Evolutionary conservation across 2,113 vertebrate species (phyloP).

Genomic region (Rhombomys opimus): DNA sequence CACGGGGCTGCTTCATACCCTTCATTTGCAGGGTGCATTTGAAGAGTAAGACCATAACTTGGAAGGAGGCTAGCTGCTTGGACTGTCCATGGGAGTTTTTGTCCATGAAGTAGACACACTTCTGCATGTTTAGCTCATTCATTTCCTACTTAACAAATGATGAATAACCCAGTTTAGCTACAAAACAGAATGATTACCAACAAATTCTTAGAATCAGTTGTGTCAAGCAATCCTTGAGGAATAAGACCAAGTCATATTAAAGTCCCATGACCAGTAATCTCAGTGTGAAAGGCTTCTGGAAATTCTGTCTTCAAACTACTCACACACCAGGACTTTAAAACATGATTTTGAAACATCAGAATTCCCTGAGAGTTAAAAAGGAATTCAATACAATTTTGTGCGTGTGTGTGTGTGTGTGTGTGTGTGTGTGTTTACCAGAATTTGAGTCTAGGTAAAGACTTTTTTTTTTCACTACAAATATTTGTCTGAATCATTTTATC

Average conservation of each 20-base stretch:
- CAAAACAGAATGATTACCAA: background rate
- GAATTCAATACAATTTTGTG: background rate
- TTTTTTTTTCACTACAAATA: background rate
- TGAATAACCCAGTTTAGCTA: background rate
- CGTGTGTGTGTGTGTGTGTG: background rate
- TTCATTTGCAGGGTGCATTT: background rate
- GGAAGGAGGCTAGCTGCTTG: background rate
- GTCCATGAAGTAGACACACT: background rate
- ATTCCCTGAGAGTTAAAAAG: background rate
- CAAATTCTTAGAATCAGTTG: background rate
- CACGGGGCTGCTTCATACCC: background rate
- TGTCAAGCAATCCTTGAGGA: background rate
- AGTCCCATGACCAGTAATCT: background rate
- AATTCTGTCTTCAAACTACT: background rate
- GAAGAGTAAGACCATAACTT: background rate
- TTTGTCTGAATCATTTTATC: conserved; percentile 36
- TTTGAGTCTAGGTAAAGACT: background rate
- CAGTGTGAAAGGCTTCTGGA: background rate
- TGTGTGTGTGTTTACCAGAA: background rate
- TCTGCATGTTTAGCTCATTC: background rate
- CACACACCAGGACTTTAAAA: background rate
- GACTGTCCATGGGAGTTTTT: background rate
- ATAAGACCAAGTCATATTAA: background rate
- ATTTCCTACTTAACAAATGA: background rate
- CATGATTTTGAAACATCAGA: background rate